A percentile compares a stretch with the other conserved stretches of the same genome.
Conservation (phyloP, 1,140 invertebrate species). For the Achatina immaculata region DNA sequence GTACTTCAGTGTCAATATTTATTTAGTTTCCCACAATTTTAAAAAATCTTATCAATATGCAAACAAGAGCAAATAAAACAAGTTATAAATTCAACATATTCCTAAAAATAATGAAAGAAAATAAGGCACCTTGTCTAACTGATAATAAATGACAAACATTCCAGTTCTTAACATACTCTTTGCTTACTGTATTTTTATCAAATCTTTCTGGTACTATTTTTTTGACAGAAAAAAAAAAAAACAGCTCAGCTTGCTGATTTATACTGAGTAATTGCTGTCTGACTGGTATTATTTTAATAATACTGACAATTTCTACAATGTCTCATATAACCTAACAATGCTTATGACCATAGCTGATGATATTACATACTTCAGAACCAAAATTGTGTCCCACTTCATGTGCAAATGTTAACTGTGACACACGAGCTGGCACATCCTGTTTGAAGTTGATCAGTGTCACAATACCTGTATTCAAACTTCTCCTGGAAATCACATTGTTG, state of each 20-base stretch:
- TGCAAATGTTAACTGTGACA: constrained; percentile 96
- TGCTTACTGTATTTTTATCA: too few species aligned
- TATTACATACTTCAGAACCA: constrained; percentile 81
- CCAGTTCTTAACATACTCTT: too few species aligned
- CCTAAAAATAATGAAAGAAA: constrained; percentile 10
- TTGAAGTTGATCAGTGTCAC: constrained; percentile 99
- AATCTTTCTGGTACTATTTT: too few species aligned
- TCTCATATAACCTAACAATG: too few species aligned
- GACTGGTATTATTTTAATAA: too few species aligned
- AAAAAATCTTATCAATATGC: not conserved
- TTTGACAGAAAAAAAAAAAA: too few species aligned
- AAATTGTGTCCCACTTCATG: constrained; percentile 99
- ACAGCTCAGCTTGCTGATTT: too few species aligned
- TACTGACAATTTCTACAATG: too few species aligned
- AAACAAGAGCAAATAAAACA: not conserved
- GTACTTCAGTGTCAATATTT: not conserved
- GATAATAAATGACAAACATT: too few species aligned
- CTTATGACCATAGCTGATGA: too few species aligned
- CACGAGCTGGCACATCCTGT: constrained; percentile 89
- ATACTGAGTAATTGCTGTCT: too few species aligned
- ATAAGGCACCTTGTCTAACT: not conserved
- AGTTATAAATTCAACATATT: not conserved
- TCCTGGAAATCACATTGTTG: constrained; percentile 39
- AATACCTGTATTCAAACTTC: constrained; percentile 96
- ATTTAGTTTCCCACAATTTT: constrained; percentile 4